Evolutionary conservation across 2,113 vertebrate genomes (phyloP).

Genomic region (Hyaena hyaena): DNA sequence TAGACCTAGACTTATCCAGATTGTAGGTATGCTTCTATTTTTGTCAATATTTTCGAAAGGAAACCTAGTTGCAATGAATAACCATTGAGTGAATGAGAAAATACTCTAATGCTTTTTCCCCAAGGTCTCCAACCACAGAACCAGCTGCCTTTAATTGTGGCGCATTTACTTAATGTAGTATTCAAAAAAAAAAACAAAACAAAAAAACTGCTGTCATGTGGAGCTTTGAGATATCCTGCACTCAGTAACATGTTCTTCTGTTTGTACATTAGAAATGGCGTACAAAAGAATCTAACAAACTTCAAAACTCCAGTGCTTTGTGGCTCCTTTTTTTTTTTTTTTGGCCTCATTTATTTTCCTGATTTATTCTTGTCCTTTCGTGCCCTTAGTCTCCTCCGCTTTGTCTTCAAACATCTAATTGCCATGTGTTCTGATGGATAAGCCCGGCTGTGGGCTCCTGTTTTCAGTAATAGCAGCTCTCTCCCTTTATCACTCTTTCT

Average conservation of each 20-base stretch:
- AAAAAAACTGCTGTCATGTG: neutral
- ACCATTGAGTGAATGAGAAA: neutral
- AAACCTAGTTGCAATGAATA: neutral
- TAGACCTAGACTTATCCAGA: neutral
- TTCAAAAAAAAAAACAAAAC: neutral
- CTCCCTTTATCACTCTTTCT: conserved; percentile 58
- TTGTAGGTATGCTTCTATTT: neutral
- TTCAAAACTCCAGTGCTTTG: conserved; percentile 55
- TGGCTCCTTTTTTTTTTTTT: conserved; percentile 51
- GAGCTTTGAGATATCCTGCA: conserved; percentile 11
- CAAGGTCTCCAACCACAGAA: neutral
- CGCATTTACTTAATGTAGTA: neutral
- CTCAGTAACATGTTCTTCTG: neutral
- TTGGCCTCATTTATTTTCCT: conserved; percentile 70
- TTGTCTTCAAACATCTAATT: conserved; percentile 77
- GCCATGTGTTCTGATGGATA: conserved; percentile 74
- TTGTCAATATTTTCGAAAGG: neutral
- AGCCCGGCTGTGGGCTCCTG: conserved; percentile 44
- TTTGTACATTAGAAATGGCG: conserved; percentile 45
- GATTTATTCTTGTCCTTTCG: conserved; percentile 56
- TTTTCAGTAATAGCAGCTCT: conserved; percentile 50
- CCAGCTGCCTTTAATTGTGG: neutral
- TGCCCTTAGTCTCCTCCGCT: conserved; percentile 50
- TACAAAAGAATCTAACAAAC: conserved; percentile 69
- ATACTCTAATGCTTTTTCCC: neutral